Evolutionary conservation across 2,888 invertebrate genomes (phyloP), one percentile per base, ranked within the genome.

Genomic region (Mythimna albipuncta): DNA sequence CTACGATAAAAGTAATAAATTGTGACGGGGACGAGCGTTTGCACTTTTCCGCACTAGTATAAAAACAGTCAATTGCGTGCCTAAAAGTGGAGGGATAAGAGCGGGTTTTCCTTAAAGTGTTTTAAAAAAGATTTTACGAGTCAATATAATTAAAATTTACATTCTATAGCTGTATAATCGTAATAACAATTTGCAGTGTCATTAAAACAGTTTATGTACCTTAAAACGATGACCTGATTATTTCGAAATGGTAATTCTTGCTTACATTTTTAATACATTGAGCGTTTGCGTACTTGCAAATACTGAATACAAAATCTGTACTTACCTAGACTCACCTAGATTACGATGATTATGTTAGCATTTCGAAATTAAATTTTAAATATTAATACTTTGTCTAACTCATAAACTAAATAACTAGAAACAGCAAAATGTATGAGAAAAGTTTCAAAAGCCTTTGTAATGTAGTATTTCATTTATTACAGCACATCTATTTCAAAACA

Each of bases 211-310:
- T 66, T 38, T 44, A 72, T 79, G 35, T 54, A 78, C 75, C 52
- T 64, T 72, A 59, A 74, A 75, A 63, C 68, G 73, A 77, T 79
- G 87, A 86, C 83, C 77, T 32, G 81, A 72, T 79, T 83, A 79
- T 79, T 85, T 55, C 87, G 84, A 70, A 87, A 85, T 69, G 38
- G 52, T 66, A 47, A 74, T 67, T 63, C 16, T 59, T 67, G 70
- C 54, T 50, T 63, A 70, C 21, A 58, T 67, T 72, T 64, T 70
- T 64, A 19, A 65, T 64, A 70, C 21, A 62, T 52, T 80, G 50
- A 67, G 57, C 61, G 69, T 47, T 67, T 69, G 19, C 47, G 6
- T 13, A 41, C 16, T 59, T 64, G 38, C 50, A 64, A 50, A 32
- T 35, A 35, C n/a, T 4, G 32, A 44, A 72, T 26, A 63, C 44